phyloP scores from a whole-genome alignment of 2,888 invertebrate genomes.

The Boloria euphrosyne region DNA sequence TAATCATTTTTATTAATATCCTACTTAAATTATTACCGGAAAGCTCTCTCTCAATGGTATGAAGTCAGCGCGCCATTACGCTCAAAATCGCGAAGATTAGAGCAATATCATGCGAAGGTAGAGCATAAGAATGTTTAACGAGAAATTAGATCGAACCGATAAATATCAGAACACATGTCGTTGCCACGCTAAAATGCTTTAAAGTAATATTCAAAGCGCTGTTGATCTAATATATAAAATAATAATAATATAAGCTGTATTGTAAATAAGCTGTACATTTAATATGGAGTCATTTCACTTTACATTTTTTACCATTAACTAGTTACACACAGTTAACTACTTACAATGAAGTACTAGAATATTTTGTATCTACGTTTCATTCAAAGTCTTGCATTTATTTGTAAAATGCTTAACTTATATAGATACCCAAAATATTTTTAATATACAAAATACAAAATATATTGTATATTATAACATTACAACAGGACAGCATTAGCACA shows the following conservation, averaged over 20 bases:
- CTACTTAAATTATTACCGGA: conserved; percentile 12
- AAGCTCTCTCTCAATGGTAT: conserved; percentile 41
- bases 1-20: neutral
- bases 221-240: neutral
- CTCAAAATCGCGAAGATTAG: conserved; percentile 57
- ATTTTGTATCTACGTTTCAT: too few species aligned
- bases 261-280: too few species aligned
- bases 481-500: neutral
- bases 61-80: conserved; percentile 56
- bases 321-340: too few species aligned
- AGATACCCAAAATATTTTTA: too few species aligned
- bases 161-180: conserved; percentile 32
- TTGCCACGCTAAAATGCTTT: conserved; percentile 20
- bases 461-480: neutral
- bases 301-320: too few species aligned
- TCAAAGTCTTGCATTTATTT: too few species aligned
- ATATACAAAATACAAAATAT: neutral
- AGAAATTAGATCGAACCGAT: conserved; percentile 47
- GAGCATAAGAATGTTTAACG: conserved; percentile 46
- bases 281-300: too few species aligned
- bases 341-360: too few species aligned
- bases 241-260: too few species aligned
- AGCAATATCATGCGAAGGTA: conserved; percentile 53
- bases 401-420: too few species aligned
- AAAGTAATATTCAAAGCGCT: neutral